A percentile compares a stretch with the other conserved stretches of the same genome.
Conservation (phyloP, 2,797 vertebrate species). For the Clarias platycephalus region DNA sequence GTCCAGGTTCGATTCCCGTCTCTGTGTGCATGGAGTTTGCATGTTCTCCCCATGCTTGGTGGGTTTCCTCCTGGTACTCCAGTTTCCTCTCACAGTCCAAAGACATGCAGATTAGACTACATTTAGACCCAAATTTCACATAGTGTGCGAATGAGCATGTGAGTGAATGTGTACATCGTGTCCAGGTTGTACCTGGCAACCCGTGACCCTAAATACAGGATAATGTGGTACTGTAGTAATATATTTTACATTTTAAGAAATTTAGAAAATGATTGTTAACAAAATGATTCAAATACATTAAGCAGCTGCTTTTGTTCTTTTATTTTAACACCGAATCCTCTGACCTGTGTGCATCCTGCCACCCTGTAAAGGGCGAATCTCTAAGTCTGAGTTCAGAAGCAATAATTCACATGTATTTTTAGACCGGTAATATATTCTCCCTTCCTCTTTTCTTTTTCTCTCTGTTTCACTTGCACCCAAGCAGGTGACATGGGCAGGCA, state of each 20-base stretch:
- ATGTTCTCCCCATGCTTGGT: too few species aligned
- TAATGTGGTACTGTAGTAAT: not conserved
- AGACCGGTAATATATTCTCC: constrained; percentile 60
- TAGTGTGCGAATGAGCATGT: too few species aligned
- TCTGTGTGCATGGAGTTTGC: too few species aligned
- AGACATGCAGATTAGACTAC: too few species aligned
- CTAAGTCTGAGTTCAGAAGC: constrained; percentile 56
- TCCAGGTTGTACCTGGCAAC: too few species aligned
- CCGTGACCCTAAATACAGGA: too few species aligned
- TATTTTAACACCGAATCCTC: not conserved
- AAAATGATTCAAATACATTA: not conserved
- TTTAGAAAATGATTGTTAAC: not conserved
- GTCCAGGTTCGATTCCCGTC: too few species aligned
- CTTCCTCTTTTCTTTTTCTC: constrained; percentile 37
- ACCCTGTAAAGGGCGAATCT: constrained; percentile 7
- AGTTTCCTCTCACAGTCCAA: too few species aligned
- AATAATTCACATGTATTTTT: constrained; percentile 71
- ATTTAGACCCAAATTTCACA: too few species aligned
- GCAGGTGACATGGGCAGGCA: constrained; percentile 68
- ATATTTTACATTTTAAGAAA: not conserved
- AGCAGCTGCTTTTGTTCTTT: not conserved
- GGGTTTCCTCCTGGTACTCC: too few species aligned
- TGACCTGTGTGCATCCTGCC: constrained; percentile 21
- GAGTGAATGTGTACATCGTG: too few species aligned
- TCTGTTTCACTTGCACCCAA: constrained; percentile 58